Evolutionary conservation across 1,140 invertebrate species (phyloP).

Genomic region (Papilio machaon): DNA sequence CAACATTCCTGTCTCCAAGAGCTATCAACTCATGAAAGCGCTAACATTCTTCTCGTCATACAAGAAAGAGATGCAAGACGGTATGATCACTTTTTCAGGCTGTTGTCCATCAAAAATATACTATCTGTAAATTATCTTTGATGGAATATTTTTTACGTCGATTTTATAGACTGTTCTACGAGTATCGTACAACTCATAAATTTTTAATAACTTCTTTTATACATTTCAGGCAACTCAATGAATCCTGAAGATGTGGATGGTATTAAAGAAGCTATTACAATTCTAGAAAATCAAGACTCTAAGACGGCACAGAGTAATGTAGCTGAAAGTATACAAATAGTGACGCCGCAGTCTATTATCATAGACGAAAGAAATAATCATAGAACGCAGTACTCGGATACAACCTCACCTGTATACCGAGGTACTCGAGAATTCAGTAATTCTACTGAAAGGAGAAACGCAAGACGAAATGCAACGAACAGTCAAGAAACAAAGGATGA

Average conservation of each 20-base stretch:
- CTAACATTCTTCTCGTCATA: conserved; percentile 93
- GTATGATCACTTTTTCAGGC: conserved; percentile 43
- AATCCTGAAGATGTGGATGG: conserved; percentile 77
- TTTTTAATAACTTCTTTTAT: not conserved
- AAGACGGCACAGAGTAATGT: conserved; percentile 48
- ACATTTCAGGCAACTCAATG: conserved; percentile 59
- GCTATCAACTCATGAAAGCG: conserved; percentile 95
- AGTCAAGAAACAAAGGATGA: conserved; percentile 48
- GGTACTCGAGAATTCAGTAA: conserved; percentile 61
- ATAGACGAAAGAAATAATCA: conserved; percentile 69
- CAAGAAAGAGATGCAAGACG: conserved; percentile 84
- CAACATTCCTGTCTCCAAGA: conserved; percentile 94
- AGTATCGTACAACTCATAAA: not conserved
- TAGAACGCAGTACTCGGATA: conserved; percentile 48
- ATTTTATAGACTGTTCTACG: no score
- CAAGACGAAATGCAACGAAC: conserved; percentile 40
- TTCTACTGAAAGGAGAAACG: conserved; percentile 48
- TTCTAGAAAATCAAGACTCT: conserved; percentile 73
- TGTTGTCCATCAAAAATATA: not conserved
- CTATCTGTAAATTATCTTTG: no score
- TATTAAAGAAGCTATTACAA: conserved; percentile 78
- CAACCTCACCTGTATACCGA: conserved; percentile 65
- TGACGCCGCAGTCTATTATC: conserved; percentile 62
- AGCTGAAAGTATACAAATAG: conserved; percentile 55
- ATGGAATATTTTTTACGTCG: no score